phyloP scores from a whole-genome alignment of 2,888 invertebrate genomes.

The Aspidiotus rigidus region DNA sequence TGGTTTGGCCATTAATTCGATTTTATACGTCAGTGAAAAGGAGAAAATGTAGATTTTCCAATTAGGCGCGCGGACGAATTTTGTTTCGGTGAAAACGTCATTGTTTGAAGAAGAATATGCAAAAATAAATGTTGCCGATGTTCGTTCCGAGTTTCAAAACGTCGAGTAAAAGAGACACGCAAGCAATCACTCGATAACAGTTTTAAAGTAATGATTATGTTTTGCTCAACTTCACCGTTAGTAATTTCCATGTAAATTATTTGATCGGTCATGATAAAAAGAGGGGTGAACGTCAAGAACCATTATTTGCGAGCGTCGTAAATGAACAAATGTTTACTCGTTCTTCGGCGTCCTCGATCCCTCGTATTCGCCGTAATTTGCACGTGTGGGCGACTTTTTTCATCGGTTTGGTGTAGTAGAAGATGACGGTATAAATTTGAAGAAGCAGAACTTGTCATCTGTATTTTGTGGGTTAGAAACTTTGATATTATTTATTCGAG shows the following conservation, averaged over 20 bases:
- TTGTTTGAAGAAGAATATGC: no score
- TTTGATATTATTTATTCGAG: no score
- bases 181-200: background rate
- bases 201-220: background rate
- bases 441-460: background rate
- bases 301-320: constrained; percentile 1
- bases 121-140: no score
- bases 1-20: no score
- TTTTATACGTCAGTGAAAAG: no score
- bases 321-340: background rate
- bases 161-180: background rate
- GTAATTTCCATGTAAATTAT: constrained; percentile 31
- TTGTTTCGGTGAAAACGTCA: background rate
- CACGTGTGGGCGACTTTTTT: background rate
- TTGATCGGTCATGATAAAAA: constrained; percentile 20
- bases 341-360: background rate
- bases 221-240: constrained; percentile 9
- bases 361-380: background rate
- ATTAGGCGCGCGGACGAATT: background rate
- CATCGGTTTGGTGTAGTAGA: no score
- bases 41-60: constrained; percentile 15
- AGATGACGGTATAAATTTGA: no score
- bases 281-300: background rate
- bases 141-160: background rate
- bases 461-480: background rate